phyloP scores from a whole-genome alignment of 1,140 invertebrate species.

The Muscidifurax raptorellus region DNA sequence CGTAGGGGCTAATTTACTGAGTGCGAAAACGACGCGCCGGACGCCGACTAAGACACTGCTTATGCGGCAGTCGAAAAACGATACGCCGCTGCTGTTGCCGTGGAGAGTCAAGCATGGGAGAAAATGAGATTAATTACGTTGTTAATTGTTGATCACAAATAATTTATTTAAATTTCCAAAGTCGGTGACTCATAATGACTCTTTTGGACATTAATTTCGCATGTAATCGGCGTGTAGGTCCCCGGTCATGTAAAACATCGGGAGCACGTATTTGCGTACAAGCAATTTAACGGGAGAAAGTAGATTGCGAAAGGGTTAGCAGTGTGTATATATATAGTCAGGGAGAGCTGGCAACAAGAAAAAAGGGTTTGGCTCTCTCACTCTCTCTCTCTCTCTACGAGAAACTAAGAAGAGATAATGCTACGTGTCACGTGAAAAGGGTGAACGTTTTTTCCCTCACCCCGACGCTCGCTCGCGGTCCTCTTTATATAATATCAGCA shows the following conservation, averaged over 20 bases:
- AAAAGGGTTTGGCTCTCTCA: conserved; percentile 14
- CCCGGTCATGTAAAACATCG: conserved; percentile 27
- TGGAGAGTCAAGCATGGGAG: too few relatives aligned
- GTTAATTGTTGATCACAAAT: too few relatives aligned
- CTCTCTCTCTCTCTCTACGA: conserved; percentile 16
- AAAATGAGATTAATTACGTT: background rate
- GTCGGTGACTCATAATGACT: too few relatives aligned
- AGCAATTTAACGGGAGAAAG: conserved; percentile 35
- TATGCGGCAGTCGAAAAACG: background rate
- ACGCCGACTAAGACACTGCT: conserved; percentile 36
- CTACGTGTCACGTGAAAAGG: conserved; percentile 67
- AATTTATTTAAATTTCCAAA: background rate
- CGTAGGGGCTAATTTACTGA: conserved; percentile 55
- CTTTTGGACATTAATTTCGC: background rate
- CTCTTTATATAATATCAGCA: conserved; percentile 50
- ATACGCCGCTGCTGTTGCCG: background rate
- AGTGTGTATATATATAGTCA: conserved; percentile 9
- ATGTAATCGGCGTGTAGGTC: background rate
- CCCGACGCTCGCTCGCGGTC: background rate
- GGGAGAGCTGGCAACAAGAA: background rate
- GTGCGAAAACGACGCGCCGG: conserved; percentile 46
- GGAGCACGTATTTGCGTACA: conserved; percentile 4
- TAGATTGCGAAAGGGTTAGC: conserved; percentile 43
- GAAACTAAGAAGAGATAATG: conserved; percentile 70
- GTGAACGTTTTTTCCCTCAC: conserved; percentile 56